phyloP scores from a whole-genome alignment of 2,888 invertebrate genomes.

The Drosophila paranaensis region DNA sequence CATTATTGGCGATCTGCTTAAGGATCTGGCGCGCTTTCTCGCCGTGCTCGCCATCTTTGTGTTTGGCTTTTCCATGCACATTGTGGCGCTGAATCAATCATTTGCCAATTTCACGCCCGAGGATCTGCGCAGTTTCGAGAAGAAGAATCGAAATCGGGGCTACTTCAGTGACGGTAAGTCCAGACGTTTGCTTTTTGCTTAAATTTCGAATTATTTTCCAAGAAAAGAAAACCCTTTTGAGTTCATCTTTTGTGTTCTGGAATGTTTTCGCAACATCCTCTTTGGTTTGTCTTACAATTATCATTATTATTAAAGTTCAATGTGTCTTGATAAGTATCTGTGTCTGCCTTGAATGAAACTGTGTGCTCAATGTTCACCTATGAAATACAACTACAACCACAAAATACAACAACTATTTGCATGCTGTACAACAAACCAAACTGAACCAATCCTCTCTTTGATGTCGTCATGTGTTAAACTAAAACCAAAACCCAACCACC shows the following conservation, averaged over 20 bases:
- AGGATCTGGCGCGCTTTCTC: conserved; percentile 97
- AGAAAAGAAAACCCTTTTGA: conserved; percentile 3
- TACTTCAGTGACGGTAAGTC: conserved; percentile 91
- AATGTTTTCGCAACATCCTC: conserved; percentile 73
- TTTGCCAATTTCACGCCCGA: conserved; percentile 89
- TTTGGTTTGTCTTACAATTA: conserved; percentile 24
- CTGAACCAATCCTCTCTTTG: conserved; percentile 54
- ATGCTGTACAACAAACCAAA: conserved; percentile 72
- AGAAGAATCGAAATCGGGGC: conserved; percentile 85
- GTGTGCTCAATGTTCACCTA: conserved; percentile 72
- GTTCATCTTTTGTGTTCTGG: conserved; percentile 48
- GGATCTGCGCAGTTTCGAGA: conserved; percentile 87
- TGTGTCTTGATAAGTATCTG: conserved; percentile 84
- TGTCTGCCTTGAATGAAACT: conserved; percentile 78
- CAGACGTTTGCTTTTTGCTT: conserved; percentile 61
- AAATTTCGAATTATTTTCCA: conserved; percentile 18
- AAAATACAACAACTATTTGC: conserved; percentile 78
- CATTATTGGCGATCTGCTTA: conserved; percentile 97
- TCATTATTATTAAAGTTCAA: conserved; percentile 47
- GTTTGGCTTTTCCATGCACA: conserved; percentile 98
- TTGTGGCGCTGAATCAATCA: conserved; percentile 98
- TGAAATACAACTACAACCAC: conserved; percentile 67
- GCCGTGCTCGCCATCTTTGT: conserved; percentile 99
- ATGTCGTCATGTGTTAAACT: conserved; percentile 63
- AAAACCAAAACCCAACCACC: conserved; percentile 3